A percentile compares a stretch with the other conserved stretches of the same genome.
phyloP scores from a whole-genome alignment of 2,113 vertebrate genomes.

The Ochotona curzoniae region DNA sequence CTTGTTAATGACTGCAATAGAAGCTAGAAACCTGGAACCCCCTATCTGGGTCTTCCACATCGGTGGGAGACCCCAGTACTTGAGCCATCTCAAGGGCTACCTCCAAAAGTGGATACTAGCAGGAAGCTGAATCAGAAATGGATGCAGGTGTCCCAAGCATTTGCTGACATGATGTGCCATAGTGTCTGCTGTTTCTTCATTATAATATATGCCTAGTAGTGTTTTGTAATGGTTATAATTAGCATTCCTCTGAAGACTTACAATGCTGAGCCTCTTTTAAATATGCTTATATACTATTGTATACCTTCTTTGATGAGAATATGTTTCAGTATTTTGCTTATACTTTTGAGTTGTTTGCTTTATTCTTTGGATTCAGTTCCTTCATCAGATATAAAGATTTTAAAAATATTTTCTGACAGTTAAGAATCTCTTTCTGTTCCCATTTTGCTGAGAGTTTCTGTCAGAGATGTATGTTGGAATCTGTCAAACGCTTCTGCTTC shows the following conservation, averaged over 20 bases:
- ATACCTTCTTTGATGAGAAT: not conserved
- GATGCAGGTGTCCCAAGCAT: too few species aligned
- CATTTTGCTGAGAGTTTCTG: conserved; percentile 19
- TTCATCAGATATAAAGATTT: not conserved
- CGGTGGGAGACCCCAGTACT: too few species aligned
- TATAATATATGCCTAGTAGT: not conserved
- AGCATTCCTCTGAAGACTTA: not conserved
- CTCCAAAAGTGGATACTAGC: too few species aligned
- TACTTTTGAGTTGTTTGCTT: not conserved
- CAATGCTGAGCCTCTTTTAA: not conserved
- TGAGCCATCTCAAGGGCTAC: too few species aligned
- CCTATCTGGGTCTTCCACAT: too few species aligned
- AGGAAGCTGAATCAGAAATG: too few species aligned
- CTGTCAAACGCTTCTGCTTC: not conserved
- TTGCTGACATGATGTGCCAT: too few species aligned
- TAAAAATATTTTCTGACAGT: not conserved
- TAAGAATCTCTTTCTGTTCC: not conserved
- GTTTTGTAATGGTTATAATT: conserved; percentile 6
- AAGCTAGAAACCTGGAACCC: too few species aligned
- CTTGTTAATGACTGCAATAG: too few species aligned
- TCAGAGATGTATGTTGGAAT: not conserved
- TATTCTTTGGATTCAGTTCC: not conserved
- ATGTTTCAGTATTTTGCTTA: not conserved
- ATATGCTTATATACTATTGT: not conserved
- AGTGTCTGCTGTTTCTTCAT: too few species aligned